Base-by-base conservation (phyloP, 2,113 vertebrate genomes). In the Dendropsophus ebraccatus region DNA sequence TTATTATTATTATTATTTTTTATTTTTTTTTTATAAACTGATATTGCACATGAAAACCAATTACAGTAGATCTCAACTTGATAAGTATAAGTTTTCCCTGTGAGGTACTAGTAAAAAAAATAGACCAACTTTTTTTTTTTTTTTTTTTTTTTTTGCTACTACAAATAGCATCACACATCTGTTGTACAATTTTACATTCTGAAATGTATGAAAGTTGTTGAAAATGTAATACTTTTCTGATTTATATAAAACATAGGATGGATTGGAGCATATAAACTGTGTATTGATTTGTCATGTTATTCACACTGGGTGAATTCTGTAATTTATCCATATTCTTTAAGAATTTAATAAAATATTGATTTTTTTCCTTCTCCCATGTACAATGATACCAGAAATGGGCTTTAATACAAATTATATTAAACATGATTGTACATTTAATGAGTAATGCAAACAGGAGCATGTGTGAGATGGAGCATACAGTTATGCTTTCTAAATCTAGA, bases 211-310 rank as follows among this genome's bases (percentile, higher is more conserved):
- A 32, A 28, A 35, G 1, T 41, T 70, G 17, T 13, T 70, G 35
- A 41, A 41, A 41, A 70, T 37, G 0, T 8, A 37, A 17, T 23
- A 21, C 3, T 41, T 7, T 70, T 70, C 21, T 41, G 5, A 16
- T 77, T 52, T 4, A 32, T 52, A 2, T 5, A 75, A 72, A 52
- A 74, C 16, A n/a, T 32, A 54, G n/a, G 17, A 37, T 3, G 13
- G 6, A 60, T 74, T 58, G 8, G 41, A 25, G 35, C 41, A 84
- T 50, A 54, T 70, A 72, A 49, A 60, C 32, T 37, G 17, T 4
- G 23, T 23, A 86, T 72, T 58, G 76, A 86, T 86, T 45, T 86
- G 62, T 72, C 76, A 79, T 78, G 47, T 70, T 85, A 52, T 21
- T 72, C 28, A 65, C 60, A 56, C 76, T 72, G 47, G 35, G 16